Percentiles rank a stretch among this genome's conserved stretches.
These are phyloP conservation scores for Tetramorium parvispinum DNA, from an alignment of 1,140 invertebrate species.

Conservation along the genomic window DNA sequence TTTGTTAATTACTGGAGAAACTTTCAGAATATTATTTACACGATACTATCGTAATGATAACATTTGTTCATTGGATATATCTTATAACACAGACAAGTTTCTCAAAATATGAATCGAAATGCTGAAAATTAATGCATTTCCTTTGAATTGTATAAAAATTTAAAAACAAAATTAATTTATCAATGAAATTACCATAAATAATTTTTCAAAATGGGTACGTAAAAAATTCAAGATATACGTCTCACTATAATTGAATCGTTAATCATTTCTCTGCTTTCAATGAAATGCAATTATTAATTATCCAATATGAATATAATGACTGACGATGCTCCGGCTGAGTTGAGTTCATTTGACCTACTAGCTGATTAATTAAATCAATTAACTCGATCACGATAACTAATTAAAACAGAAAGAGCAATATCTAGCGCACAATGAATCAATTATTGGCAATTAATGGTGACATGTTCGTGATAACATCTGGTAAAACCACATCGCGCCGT, in stretches of 20 bases:
- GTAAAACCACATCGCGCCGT: constrained; percentile 13
- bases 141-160: not conserved
- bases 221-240: not conserved
- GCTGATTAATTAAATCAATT: constrained; percentile 52
- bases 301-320: constrained; percentile 15
- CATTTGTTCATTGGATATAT: not conserved
- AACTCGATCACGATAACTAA: constrained; percentile 35
- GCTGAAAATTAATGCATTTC: not conserved
- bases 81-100: not conserved
- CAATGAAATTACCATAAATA: not conserved
- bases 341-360: constrained; percentile 22
- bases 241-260: not conserved
- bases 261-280: constrained; percentile 7
- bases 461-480: constrained; percentile 31
- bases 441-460: constrained; percentile 22
- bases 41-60: not conserved
- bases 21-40: not conserved
- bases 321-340: not conserved
- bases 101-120: not conserved
- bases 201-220: not conserved
- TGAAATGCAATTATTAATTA: not conserved
- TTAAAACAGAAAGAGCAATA: constrained; percentile 51
- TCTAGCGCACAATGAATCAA: constrained; percentile 28
- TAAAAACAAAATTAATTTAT: not conserved
- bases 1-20: constrained; percentile 53